Evolutionary conservation across 2,113 vertebrate genomes (phyloP), one percentile per base, ranked within the genome.

Genomic region (Anguilla japonica): DNA sequence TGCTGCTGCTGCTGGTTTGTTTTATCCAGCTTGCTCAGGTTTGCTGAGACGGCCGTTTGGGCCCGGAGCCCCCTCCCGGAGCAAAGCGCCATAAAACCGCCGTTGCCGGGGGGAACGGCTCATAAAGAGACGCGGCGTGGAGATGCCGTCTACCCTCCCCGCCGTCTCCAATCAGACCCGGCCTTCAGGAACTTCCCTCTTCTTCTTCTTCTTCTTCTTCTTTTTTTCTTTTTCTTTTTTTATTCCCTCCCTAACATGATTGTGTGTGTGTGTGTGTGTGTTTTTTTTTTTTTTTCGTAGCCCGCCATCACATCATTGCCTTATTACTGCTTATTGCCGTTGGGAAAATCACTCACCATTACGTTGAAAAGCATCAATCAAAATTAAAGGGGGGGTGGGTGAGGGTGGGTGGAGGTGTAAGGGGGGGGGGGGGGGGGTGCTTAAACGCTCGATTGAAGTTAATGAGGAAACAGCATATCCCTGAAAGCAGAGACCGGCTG

Each of bases 291-390:
- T 34, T 75, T 75, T 34, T 75, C 71, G 34, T 34, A 34, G 71
- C 71, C 9, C 26, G 11, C 71, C 71, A 75, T 75, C 71, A 34
- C 71, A 75, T 75, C 71, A 75, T 75, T 13, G 9, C 20, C 71
- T 75, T 75, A 75, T 75, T n/a, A 75, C 71, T n/a, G 26, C 16
- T n/a, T n/a, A 75, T 29, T 34, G 71, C 71, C 71, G 29, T 5
- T 75, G 71, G 71, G 71, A 34, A 34, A 75, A 75, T 75, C 41
- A 29, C 43, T 82, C 26, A 43, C 46, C 81, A 50, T 82, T 46
- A 82, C n/a, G 60, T 46, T 83, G 57, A 82, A 29, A 46, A 53
- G 57, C 63, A 87, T 87, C 86, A 83, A 81, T 78, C 81, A 87
- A 71, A 87, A 83, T 78, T 82, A 75, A 83, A 81, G 80, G 9